Conservation (phyloP, 2,797 vertebrate genomes). For the Tenualosa thibaudeaui region DNA sequence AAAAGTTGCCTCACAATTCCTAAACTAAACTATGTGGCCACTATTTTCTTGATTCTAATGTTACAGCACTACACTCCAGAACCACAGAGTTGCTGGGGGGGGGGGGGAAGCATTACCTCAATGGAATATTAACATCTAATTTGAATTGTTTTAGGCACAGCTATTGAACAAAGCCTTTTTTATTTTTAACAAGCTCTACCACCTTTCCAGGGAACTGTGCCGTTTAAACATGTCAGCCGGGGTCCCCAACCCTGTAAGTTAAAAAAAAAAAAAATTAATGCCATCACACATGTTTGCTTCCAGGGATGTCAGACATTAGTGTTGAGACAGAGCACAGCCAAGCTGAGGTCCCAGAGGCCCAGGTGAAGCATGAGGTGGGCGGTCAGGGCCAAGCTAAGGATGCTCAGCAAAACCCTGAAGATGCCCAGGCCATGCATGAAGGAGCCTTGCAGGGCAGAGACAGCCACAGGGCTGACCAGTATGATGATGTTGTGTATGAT, state of each 20-base stretch:
- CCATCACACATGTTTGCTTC: conserved; percentile 70
- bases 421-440: not conserved
- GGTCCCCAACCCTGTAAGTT: not conserved
- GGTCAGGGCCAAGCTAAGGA: conserved; percentile 39
- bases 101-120: not conserved
- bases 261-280: conserved; percentile 50
- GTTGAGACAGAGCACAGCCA: conserved; percentile 56
- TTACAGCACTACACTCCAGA: not conserved
- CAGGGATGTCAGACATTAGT: conserved; percentile 83
- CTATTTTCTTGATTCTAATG: not conserved
- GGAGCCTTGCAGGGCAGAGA: not conserved
- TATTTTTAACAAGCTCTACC: too few species aligned
- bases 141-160: too few species aligned
- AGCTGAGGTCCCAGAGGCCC: conserved; percentile 25
- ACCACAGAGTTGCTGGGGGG: not conserved
- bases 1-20: too few species aligned
- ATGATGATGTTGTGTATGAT: conserved; percentile 29
- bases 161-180: too few species aligned
- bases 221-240: not conserved
- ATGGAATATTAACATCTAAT: not conserved
- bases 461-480: not conserved
- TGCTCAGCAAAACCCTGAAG: conserved; percentile 26
- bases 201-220: not conserved
- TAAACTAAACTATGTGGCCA: too few species aligned
- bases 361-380: conserved; percentile 31